Evolutionary conservation across 2,797 vertebrate genomes (phyloP).

Genomic region (Urophycis tenuis): DNA sequence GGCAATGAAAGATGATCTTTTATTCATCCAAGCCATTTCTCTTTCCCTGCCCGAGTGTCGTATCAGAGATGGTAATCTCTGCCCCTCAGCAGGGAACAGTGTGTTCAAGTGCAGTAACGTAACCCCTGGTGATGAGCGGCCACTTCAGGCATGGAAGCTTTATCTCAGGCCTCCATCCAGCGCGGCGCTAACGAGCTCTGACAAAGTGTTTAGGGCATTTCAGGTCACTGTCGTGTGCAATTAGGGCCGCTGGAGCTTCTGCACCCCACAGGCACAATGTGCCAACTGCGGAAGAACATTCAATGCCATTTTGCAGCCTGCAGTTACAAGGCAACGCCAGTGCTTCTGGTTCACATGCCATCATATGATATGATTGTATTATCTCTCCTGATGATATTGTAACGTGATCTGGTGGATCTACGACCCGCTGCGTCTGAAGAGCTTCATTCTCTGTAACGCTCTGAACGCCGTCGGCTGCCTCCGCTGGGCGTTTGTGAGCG

Average conservation of each 20-base stretch:
- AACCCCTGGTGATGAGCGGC: slow-evolving; percentile 16
- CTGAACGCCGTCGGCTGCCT: too few species aligned
- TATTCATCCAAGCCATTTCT: slow-evolving; percentile 5
- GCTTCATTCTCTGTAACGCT: too few species aligned
- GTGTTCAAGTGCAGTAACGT: background rate
- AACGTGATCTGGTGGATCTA: background rate
- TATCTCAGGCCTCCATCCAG: slow-evolving; percentile 35
- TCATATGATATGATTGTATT: background rate
- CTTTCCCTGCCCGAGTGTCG: slow-evolving; percentile 7
- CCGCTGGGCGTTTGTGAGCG: too few species aligned
- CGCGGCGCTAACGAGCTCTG: slow-evolving; percentile 33
- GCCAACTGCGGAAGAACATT: slow-evolving; percentile 25
- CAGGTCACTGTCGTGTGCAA: slow-evolving; percentile 23
- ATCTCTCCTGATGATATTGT: slow-evolving; percentile 29
- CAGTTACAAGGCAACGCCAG: background rate
- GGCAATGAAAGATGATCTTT: background rate
- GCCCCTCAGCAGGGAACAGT: slow-evolving; percentile 7
- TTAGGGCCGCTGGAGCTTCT: slow-evolving; percentile 26
- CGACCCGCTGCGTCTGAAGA: slow-evolving; percentile 8
- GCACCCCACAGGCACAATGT: slow-evolving; percentile 31
- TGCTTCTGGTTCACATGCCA: background rate
- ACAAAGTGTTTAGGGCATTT: slow-evolving; percentile 42
- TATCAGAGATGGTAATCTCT: background rate
- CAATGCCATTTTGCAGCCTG: slow-evolving; percentile 16
- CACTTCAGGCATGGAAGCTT: slow-evolving; percentile 18